These are phyloP conservation scores for Oostethus manadensis DNA, from an alignment of 2,113 vertebrate genomes.

Conservation along the genomic window DNA sequence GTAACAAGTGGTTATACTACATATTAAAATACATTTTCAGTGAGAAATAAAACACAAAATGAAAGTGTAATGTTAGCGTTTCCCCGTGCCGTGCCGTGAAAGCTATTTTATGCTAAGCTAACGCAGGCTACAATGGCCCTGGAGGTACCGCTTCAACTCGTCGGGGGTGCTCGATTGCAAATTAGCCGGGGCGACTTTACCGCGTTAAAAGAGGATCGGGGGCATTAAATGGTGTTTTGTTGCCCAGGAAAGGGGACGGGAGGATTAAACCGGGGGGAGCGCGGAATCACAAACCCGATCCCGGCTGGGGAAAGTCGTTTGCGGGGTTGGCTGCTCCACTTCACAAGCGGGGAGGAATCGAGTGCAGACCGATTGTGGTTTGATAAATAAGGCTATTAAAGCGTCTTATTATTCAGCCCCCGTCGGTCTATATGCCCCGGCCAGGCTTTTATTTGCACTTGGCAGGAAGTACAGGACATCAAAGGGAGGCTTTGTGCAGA, in stretches of 20 bases:
- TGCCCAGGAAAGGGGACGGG: slow-evolving; percentile 45
- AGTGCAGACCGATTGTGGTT: slow-evolving; percentile 47
- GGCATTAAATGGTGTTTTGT: slow-evolving; percentile 47
- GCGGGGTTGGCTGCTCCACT: slow-evolving; percentile 48
- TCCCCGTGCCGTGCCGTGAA: too few species aligned
- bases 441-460: slow-evolving; percentile 64
- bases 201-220: slow-evolving; percentile 28
- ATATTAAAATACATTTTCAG: too few species aligned
- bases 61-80: too few species aligned
- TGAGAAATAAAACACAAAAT: too few species aligned
- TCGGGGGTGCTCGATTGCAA: slow-evolving; percentile 2
- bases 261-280: slow-evolving; percentile 61
- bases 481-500: slow-evolving; percentile 72
- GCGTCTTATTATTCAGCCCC: slow-evolving; percentile 40
- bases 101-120: slow-evolving; percentile 1
- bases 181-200: slow-evolving; percentile 32
- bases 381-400: slow-evolving; percentile 72
- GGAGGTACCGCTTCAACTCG: neutral
- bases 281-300: slow-evolving; percentile 62
- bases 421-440: slow-evolving; percentile 37
- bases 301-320: slow-evolving; percentile 40
- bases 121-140: neutral
- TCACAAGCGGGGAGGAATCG: slow-evolving; percentile 41
- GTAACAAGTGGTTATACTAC: too few species aligned
- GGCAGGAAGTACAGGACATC: slow-evolving; percentile 73